These are phyloP conservation scores for Nemapogon koenigi DNA, from an alignment of 2,888 invertebrate species.

Conservation along the genomic window DNA sequence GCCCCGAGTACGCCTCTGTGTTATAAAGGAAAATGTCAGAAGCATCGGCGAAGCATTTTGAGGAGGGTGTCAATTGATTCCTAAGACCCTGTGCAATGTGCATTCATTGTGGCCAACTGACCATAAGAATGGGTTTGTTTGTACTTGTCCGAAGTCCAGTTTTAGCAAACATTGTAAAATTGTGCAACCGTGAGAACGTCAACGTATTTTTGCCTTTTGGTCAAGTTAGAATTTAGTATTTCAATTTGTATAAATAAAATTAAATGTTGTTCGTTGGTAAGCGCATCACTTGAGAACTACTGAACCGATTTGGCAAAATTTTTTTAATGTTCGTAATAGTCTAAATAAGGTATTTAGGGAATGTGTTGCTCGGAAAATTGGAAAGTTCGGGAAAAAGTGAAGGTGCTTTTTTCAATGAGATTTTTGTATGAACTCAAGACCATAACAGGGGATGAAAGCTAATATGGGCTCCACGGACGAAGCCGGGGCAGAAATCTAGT, in stretches of 20 bases:
- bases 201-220: conserved; percentile 4
- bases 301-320: no score
- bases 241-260: no score
- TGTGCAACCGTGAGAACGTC: conserved; percentile 41
- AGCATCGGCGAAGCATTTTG: conserved; percentile 34
- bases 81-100: conserved; percentile 50
- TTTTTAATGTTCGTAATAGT: no score
- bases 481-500: no score
- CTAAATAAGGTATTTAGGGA: no score
- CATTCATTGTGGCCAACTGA: conserved; percentile 54
- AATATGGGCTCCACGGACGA: no score
- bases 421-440: no score
- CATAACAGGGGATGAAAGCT: no score
- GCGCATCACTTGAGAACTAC: no score
- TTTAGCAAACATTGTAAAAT: conserved; percentile 28
- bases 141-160: conserved; percentile 37
- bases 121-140: conserved; percentile 46
- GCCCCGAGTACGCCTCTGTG: conserved; percentile 43
- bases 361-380: background rate
- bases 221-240: background rate
- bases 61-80: conserved; percentile 51
- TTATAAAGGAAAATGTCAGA: conserved; percentile 40
- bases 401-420: no score
- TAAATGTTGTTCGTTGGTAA: no score
- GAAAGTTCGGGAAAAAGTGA: no score